Conservation (phyloP, 2,113 vertebrate genomes). For the Cyprinus carpio region DNA sequence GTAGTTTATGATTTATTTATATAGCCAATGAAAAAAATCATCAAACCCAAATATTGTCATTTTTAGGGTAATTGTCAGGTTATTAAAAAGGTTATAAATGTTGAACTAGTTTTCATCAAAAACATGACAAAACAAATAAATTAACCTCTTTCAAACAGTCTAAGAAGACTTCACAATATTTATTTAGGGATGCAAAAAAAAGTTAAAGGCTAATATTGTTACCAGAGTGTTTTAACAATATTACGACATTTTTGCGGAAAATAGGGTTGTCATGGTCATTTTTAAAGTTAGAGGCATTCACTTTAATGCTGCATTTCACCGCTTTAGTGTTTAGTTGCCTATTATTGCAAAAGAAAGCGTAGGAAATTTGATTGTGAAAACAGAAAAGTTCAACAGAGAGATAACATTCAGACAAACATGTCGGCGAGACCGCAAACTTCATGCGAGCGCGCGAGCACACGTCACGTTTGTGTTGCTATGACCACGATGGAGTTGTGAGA, state of each 20-base stretch:
- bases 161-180: neutral
- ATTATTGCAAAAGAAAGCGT: neutral
- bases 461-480: conserved; percentile 1
- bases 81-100: neutral
- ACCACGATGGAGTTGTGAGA: neutral
- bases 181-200: neutral
- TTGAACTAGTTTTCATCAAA: neutral
- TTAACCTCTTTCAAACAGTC: neutral
- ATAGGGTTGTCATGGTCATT: neutral
- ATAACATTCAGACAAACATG: neutral
- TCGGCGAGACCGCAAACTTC: neutral
- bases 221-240: neutral
- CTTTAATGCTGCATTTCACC: neutral
- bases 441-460: neutral
- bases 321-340: neutral
- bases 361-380: neutral
- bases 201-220: neutral
- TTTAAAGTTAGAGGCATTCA: neutral
- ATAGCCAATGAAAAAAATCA: too few relatives aligned
- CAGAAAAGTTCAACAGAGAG: neutral
- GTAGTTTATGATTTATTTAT: neutral
- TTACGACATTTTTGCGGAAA: neutral
- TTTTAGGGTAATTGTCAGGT: too few relatives aligned
- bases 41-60: neutral
- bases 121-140: neutral